These are phyloP conservation scores for Molanna angustata DNA, from an alignment of 2,888 invertebrate genomes.

Conservation along the genomic window DNA sequence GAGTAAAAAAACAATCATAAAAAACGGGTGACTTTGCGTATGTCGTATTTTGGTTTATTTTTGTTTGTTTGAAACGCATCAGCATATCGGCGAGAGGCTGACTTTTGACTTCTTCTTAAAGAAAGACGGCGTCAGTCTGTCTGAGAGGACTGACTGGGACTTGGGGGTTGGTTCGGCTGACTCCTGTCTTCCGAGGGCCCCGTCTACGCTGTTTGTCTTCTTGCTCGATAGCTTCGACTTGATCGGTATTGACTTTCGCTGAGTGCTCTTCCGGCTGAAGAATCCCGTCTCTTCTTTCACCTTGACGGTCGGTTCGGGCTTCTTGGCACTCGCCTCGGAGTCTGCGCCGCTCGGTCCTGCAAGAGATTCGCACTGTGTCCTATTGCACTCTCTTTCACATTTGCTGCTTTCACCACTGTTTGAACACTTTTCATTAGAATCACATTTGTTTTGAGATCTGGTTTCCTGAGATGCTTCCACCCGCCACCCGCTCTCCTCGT, in stretches of 20 bases:
- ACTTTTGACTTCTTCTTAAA: constrained; percentile 48
- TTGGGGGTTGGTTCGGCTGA: constrained; percentile 7
- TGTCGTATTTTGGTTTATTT: too few relatives aligned
- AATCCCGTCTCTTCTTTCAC: constrained; percentile 41
- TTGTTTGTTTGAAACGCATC: too few relatives aligned
- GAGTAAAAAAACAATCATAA: too few relatives aligned
- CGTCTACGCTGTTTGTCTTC: constrained; percentile 43
- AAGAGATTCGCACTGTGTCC: too few relatives aligned
- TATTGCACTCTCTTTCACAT: constrained; percentile 41
- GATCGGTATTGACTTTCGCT: constrained; percentile 51
- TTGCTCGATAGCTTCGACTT: constrained; percentile 44
- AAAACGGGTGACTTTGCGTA: too few relatives aligned
- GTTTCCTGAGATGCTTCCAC: constrained; percentile 2
- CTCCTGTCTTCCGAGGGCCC: background rate
- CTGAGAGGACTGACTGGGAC: constrained; percentile 45
- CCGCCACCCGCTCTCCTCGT: background rate
- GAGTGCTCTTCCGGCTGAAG: constrained; percentile 47
- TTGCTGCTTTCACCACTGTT: constrained; percentile 48
- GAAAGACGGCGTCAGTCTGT: constrained; percentile 51
- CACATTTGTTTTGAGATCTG: constrained; percentile 22
- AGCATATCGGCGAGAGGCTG: constrained; percentile 24
- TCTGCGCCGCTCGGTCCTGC: too few relatives aligned
- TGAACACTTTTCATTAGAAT: constrained; percentile 38
- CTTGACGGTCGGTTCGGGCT: too few relatives aligned
- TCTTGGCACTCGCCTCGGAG: constrained; percentile 26